Percentiles rank a stretch among this genome's conserved stretches.
Evolutionary conservation across 1,140 invertebrate species (phyloP).

Genomic region (Elymnias hypermnestra): DNA sequence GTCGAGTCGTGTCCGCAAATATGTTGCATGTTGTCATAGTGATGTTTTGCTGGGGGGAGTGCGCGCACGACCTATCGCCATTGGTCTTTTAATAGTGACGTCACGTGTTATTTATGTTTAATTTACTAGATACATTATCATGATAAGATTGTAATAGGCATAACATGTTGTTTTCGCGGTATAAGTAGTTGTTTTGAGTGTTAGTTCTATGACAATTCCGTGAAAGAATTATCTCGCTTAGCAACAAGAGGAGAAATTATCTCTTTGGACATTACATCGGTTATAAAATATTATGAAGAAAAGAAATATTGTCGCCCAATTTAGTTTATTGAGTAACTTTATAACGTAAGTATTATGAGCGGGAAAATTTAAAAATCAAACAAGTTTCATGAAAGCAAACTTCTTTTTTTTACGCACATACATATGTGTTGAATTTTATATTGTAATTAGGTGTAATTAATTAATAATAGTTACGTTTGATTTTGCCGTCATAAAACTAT

Average conservation of each 20-base stretch:
- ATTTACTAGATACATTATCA: conserved; percentile 44
- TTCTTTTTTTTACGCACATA: no score
- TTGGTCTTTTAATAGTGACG: conserved; percentile 46
- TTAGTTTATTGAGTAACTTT: conserved; percentile 37
- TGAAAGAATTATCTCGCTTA: not conserved
- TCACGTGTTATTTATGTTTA: conserved; percentile 51
- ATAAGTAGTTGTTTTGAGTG: conserved; percentile 36
- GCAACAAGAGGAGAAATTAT: not conserved
- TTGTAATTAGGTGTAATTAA: no score
- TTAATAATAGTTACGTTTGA: not conserved
- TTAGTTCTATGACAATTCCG: conserved; percentile 31
- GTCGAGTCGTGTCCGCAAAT: no score
- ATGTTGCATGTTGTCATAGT: conserved; percentile 26
- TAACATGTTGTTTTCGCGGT: conserved; percentile 17
- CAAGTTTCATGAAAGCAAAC: no score
- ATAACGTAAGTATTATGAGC: conserved; percentile 56
- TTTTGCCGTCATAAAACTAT: no score
- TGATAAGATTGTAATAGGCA: conserved; percentile 38
- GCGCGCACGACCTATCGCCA: conserved; percentile 29
- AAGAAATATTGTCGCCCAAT: conserved; percentile 47
- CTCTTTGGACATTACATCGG: no score
- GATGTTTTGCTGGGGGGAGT: conserved; percentile 53
- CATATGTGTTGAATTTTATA: no score
- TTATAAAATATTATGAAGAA: conserved; percentile 40
- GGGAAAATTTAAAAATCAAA: no score